Conservation (phyloP, 1,140 invertebrate species). For the Eriocheir sinensis region DNA sequence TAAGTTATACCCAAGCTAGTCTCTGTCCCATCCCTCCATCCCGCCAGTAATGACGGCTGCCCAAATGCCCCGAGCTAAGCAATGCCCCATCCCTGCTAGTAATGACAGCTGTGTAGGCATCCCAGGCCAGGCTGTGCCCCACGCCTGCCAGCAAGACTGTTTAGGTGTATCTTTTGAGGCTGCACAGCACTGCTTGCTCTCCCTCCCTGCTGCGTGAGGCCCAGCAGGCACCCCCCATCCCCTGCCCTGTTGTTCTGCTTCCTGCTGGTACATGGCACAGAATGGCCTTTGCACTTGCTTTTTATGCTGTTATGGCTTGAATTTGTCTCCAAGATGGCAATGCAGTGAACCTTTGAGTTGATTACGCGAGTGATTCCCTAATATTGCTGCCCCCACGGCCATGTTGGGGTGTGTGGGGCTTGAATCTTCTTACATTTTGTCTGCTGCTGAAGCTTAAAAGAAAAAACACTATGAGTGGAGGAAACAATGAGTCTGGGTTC, state of each 20-base stretch:
- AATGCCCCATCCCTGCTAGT: background rate
- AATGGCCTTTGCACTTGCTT: conserved; percentile 41
- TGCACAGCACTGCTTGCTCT: background rate
- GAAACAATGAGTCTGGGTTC: too few species aligned
- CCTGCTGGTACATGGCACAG: background rate
- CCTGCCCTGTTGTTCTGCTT: background rate
- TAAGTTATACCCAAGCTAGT: too few species aligned
- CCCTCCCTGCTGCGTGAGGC: background rate
- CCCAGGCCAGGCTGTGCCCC: background rate
- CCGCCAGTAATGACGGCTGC: too few species aligned
- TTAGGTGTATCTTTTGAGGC: background rate
- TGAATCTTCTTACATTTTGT: too few species aligned
- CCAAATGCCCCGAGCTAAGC: background rate
- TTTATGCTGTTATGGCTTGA: background rate
- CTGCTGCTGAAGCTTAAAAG: too few species aligned
- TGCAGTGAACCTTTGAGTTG: too few species aligned
- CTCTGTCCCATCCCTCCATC: too few species aligned
- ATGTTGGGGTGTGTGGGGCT: too few species aligned
- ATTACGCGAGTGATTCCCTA: too few species aligned
- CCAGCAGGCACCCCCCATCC: background rate
- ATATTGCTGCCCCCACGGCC: too few species aligned
- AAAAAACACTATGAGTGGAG: too few species aligned
- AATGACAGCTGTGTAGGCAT: too few species aligned
- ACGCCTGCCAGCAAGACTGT: background rate
- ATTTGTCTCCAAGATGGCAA: background rate